Conservation (phyloP, 2,797 vertebrate genomes). For the Artibeus jamaicensis region DNA sequence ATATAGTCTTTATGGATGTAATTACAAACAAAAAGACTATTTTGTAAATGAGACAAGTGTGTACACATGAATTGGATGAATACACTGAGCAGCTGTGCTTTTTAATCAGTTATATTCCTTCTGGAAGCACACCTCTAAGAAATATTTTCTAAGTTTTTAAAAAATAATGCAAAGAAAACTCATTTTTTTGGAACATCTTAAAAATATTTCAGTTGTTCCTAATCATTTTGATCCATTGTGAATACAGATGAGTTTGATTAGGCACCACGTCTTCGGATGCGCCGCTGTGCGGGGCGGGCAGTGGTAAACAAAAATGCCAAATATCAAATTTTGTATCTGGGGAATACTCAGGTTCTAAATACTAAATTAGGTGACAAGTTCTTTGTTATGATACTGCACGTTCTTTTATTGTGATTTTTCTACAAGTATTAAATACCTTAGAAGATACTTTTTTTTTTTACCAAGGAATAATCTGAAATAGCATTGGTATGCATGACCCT, state of each 20-base stretch:
- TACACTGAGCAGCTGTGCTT: background rate
- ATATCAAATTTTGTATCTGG: constrained; percentile 23
- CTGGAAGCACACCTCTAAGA: background rate
- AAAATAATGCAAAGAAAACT: background rate
- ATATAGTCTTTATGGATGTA: background rate
- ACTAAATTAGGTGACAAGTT: constrained; percentile 31
- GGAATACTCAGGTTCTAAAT: constrained; percentile 52
- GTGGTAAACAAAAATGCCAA: constrained; percentile 9
- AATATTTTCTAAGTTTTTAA: constrained; percentile 53
- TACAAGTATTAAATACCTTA: constrained; percentile 49
- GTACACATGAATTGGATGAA: background rate
- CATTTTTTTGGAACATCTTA: constrained; percentile 41
- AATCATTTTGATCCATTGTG: constrained; percentile 41
- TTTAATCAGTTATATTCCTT: background rate
- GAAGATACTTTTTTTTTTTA: constrained; percentile 16
- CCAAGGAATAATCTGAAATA: constrained; percentile 39
- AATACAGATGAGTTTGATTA: constrained; percentile 1
- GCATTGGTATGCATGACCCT: background rate
- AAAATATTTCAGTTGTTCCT: constrained; percentile 32
- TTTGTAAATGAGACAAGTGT: background rate
- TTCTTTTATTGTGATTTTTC: constrained; percentile 51
- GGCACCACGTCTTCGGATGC: constrained; percentile 18
- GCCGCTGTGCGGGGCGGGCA: background rate
- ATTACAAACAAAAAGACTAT: background rate
- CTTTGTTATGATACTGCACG: constrained; percentile 23